Base-by-base conservation (phyloP, 2,113 vertebrate genomes). In the Nothocercus julius region DNA sequence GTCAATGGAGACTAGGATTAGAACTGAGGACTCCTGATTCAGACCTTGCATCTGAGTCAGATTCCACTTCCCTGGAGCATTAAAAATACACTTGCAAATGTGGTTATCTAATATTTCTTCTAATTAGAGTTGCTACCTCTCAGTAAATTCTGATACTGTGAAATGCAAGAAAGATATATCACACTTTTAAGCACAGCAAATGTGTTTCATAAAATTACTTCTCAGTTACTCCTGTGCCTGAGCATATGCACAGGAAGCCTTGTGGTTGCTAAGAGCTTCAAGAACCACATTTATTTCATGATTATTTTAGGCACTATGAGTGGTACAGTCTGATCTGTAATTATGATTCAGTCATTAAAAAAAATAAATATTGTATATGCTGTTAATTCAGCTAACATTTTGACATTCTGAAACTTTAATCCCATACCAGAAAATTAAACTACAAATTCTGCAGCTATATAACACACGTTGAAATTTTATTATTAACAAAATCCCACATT, bases 221-320 rank as follows among this genome's bases (percentile, higher is more conserved):
- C 93, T 87, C 75, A 94, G 77, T 68, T 53, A 32, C 62, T 86
- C 22, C 78, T 75, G 27, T 56, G 56, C 51, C 82, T 96, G 76
- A 94, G 76, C 75, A 85, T 64, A 93, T 83, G 89, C 85, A 88
- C 54, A 93, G 75, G 74, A 97, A 93, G n/a, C 19, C 49, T 68
- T 67, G 74, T 63, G 72, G 58, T 94, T 96, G 92, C 92, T 95
- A 89, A 68, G 54, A 61, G 59, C 88, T 97, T 95, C 89, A 86
- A 66, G 28, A 94, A 96, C 87, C 76, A 94, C 61, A 86, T 82
- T 87, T 28, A 72, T 79, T 96, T 89, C 53, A 38, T 79, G 61
- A 87, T 90, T 93, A 94, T 96, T 94, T 95, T 95, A 93, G 96
- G 83, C 67, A 88, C 78, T 40, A 69, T 32, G 93, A 87, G 83